Conservation (phyloP, 2,797 vertebrate species). For the Rhinichthys osculus region DNA sequence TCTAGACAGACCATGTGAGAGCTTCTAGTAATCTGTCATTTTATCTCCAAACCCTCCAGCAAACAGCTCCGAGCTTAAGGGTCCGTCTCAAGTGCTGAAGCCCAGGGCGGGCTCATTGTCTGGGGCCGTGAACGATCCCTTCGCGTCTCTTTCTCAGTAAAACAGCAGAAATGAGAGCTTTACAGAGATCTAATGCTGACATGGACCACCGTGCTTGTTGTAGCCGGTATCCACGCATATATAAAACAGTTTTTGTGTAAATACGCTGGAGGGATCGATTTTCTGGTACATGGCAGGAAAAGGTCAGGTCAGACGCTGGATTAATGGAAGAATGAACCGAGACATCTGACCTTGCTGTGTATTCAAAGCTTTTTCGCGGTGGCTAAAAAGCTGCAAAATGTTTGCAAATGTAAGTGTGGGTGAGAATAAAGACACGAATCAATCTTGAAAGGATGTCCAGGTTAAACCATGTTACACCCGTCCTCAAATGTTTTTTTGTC, state of each 20-base stretch:
- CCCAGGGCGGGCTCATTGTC: constrained; percentile 30
- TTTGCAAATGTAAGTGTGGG: not conserved
- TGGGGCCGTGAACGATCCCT: constrained; percentile 20
- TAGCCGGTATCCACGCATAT: not conserved
- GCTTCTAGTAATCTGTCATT: constrained; percentile 39
- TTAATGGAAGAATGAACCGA: not conserved
- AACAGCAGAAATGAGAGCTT: constrained; percentile 29
- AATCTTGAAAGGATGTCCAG: not conserved
- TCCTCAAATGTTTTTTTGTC: not conserved
- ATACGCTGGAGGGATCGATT: not conserved
- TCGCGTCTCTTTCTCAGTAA: constrained; percentile 7
- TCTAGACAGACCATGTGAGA: constrained; percentile 20
- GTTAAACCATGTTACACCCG: not conserved
- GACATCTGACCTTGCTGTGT: not conserved
- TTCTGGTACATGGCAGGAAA: constrained; percentile 2
- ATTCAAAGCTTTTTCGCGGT: not conserved
- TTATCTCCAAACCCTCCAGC: constrained; percentile 35
- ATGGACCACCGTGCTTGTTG: not conserved
- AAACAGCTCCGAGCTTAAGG: constrained; percentile 21
- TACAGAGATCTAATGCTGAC: constrained; percentile 24
- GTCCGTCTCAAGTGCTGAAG: constrained; percentile 33
- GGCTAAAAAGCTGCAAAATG: not conserved
- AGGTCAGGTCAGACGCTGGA: constrained; percentile 24
- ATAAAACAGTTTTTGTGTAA: not conserved
- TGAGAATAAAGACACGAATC: not conserved